Conservation (phyloP, 2,888 invertebrate genomes). For the Sclerodermus sp. region DNA sequence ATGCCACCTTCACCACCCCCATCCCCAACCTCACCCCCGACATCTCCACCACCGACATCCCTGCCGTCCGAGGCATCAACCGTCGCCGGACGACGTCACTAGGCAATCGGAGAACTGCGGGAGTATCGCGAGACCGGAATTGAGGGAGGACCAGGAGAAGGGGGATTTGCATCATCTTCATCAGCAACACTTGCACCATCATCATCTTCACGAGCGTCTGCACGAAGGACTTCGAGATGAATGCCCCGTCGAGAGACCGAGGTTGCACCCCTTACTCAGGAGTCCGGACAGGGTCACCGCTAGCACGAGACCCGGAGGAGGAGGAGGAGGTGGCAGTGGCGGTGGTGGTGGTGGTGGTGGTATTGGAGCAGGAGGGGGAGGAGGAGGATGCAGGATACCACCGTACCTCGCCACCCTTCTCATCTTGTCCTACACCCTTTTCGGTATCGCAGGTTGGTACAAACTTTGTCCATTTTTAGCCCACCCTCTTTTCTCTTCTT, state of each 20-base stretch:
- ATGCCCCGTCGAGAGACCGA: neutral
- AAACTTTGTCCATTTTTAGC: neutral
- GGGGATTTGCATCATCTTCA: constrained; percentile 17
- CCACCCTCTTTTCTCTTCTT: too few relatives aligned
- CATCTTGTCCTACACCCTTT: constrained; percentile 53
- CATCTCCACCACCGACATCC: neutral
- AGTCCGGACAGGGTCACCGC: constrained; percentile 1
- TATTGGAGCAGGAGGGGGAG: too few relatives aligned
- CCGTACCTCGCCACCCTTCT: constrained; percentile 54
- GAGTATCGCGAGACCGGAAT: too few relatives aligned
- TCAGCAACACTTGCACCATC: constrained; percentile 6
- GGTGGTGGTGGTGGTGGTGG: too few relatives aligned
- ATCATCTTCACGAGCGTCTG: neutral
- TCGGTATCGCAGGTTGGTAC: constrained; percentile 54
- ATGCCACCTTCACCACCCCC: neutral
- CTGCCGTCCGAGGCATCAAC: constrained; percentile 15
- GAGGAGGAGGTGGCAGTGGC: too few relatives aligned
- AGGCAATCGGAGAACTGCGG: too few relatives aligned
- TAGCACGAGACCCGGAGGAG: too few relatives aligned
- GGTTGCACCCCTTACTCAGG: constrained; percentile 3
- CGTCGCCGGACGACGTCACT: too few relatives aligned
- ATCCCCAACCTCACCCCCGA: neutral
- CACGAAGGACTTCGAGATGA: neutral
- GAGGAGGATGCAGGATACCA: constrained; percentile 49
- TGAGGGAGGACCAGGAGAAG: constrained; percentile 24